A percentile compares a stretch with the other conserved stretches of the same genome.
These are phyloP conservation scores for Coracopsis vasa DNA, from an alignment of 2,113 vertebrate genomes.

Conservation along the genomic window DNA sequence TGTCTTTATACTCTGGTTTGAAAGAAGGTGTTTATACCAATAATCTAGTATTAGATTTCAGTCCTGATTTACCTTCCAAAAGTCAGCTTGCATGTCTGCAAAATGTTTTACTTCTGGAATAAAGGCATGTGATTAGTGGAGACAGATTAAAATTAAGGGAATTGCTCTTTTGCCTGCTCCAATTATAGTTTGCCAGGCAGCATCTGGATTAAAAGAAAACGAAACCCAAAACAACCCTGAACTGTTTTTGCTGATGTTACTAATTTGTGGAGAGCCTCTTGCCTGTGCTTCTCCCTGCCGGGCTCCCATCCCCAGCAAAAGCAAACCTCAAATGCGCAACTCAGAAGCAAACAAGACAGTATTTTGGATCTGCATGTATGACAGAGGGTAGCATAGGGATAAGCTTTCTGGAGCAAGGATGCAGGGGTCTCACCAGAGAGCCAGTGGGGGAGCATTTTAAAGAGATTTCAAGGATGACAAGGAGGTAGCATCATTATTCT, in stretches of 20 bases:
- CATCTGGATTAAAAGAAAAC: background rate
- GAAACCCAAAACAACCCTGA: background rate
- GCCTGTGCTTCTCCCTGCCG: background rate
- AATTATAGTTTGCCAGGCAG: background rate
- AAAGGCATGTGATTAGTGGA: background rate
- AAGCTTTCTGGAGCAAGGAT: fast-evolving
- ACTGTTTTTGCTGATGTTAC: background rate
- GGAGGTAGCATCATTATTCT: background rate
- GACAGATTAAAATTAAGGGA: background rate
- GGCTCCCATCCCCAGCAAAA: background rate
- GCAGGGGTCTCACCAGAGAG: fast-evolving
- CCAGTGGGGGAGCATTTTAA: background rate
- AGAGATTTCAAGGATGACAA: background rate
- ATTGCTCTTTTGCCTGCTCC: background rate
- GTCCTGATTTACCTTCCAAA: background rate
- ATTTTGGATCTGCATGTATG: background rate
- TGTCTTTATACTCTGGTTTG: background rate
- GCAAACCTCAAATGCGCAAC: background rate
- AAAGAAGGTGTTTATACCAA: background rate
- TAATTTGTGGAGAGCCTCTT: background rate
- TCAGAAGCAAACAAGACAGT: background rate
- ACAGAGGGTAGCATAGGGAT: background rate
- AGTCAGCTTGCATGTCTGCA: fast-evolving
- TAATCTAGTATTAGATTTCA: background rate
- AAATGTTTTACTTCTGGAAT: background rate